Percentiles rank a stretch among this genome's conserved stretches.
Evolutionary conservation across 2,113 vertebrate genomes (phyloP).

Genomic region (Orthonyx spaldingii): DNA sequence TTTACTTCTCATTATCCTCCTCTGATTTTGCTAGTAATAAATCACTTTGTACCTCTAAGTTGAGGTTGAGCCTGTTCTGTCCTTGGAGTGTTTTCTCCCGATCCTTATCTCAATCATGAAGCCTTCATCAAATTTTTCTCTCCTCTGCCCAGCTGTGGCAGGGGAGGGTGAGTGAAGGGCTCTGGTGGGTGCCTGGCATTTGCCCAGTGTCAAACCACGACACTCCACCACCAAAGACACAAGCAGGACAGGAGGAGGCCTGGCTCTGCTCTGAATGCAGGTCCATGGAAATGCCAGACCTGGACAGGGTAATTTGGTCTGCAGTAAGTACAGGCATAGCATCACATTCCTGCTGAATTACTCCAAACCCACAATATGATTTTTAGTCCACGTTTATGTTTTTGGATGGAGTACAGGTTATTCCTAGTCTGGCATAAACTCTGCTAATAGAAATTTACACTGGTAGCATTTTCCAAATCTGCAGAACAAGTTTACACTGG

Average conservation of each 20-base stretch:
- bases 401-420: background rate
- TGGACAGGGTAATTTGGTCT: background rate
- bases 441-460: background rate
- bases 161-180: background rate
- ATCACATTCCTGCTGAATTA: background rate
- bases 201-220: background rate
- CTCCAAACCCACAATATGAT: background rate
- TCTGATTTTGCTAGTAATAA: background rate
- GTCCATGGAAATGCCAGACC: background rate
- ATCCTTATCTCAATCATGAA: background rate
- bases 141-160: background rate
- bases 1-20: background rate
- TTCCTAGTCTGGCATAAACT: background rate
- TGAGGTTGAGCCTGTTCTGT: background rate
- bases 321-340: background rate
- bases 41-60: background rate
- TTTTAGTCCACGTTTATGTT: background rate
- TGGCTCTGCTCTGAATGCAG: background rate
- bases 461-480: background rate
- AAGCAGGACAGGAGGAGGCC: background rate
- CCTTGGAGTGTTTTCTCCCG: background rate
- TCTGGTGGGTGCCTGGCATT: background rate
- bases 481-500: slow-evolving; percentile 21
- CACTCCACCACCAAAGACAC: background rate
- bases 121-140: background rate